Evolutionary conservation across 2,113 vertebrate genomes (phyloP).

Genomic region (Circaetus gallicus): DNA sequence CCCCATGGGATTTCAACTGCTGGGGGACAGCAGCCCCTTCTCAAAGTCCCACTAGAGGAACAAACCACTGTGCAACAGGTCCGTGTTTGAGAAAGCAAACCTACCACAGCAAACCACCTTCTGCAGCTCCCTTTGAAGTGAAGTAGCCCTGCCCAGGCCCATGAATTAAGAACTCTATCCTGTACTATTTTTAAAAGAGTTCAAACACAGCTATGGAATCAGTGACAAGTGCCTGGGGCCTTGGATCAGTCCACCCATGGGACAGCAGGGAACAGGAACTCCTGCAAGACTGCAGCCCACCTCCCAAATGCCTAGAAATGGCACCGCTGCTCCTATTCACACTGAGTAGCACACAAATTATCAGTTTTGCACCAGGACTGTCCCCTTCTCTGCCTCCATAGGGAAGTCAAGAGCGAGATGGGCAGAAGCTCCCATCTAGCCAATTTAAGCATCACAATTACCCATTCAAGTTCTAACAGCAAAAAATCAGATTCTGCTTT

Average conservation of each 20-base stretch:
- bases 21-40: background rate
- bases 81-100: background rate
- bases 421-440: background rate
- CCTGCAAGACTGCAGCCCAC: background rate
- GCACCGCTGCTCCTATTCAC: background rate
- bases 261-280: background rate
- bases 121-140: background rate
- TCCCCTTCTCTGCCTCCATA: background rate
- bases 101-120: background rate
- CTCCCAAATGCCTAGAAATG: background rate
- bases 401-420: background rate
- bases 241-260: background rate
- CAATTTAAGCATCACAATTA: background rate
- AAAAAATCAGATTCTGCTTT: background rate
- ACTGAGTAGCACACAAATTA: background rate
- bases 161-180: slow-evolving; percentile 14
- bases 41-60: background rate
- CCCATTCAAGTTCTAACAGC: background rate
- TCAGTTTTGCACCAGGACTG: background rate
- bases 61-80: background rate
- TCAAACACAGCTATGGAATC: background rate
- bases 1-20: background rate
- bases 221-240: background rate
- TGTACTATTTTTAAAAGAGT: slow-evolving; percentile 54
- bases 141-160: background rate